These are phyloP conservation scores for Pocillopora damicornis DNA, from an alignment of 64 coral and sea anemone genomes.

Conservation along the genomic window DNA sequence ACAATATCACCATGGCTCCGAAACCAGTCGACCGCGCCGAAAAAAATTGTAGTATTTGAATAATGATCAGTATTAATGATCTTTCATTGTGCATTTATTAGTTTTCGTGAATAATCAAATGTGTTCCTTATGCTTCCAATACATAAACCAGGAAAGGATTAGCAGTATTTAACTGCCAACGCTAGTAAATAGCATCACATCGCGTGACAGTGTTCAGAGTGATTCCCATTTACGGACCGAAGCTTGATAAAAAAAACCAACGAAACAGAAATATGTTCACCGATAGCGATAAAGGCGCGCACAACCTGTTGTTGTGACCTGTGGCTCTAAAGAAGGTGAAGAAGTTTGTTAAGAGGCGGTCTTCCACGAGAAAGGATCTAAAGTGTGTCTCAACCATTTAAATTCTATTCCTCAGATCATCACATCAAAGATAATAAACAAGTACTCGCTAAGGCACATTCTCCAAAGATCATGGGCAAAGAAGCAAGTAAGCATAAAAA, in stretches of 20 bases:
- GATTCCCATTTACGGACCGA: neutral
- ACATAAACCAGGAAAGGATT: slow-evolving; percentile 30
- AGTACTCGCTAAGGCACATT: neutral
- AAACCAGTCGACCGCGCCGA: neutral
- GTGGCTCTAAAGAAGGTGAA: neutral
- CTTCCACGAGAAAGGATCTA: neutral
- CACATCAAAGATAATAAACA: slow-evolving; percentile 3
- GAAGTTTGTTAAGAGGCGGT: neutral
- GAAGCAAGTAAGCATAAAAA: slow-evolving; percentile 32
- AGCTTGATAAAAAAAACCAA: neutral
- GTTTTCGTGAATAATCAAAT: slow-evolving; percentile 1
- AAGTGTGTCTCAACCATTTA: neutral
- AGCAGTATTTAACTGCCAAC: neutral
- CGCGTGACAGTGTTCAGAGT: slow-evolving; percentile 21
- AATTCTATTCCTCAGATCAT: neutral
- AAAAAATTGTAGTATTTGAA: slow-evolving; percentile 17
- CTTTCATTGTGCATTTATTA: neutral
- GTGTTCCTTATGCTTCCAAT: neutral
- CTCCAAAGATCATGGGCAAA: slow-evolving; percentile 23
- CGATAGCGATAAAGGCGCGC: neutral
- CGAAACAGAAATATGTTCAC: neutral
- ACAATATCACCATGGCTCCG: neutral
- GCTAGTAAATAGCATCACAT: neutral
- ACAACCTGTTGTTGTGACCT: neutral
- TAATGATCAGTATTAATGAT: slow-evolving; percentile 26